Conservation (phyloP, 2,797 vertebrate genomes). For the Bradypodion pumilum region DNA sequence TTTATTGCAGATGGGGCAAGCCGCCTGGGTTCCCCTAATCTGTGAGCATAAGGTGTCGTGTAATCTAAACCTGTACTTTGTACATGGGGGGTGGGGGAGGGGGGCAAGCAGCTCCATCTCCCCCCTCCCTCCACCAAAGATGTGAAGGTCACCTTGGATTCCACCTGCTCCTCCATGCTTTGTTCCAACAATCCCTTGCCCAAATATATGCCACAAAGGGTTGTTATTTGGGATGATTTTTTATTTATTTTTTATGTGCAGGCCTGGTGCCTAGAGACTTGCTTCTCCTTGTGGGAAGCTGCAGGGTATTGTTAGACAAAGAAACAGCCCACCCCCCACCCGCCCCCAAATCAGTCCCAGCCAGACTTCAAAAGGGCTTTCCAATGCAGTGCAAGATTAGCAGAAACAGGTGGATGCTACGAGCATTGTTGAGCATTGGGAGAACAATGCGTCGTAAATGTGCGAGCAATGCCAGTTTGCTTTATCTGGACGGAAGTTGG, state of each 20-base stretch:
- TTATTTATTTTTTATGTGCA: no score
- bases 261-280: background rate
- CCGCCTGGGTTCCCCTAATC: background rate
- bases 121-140: no score
- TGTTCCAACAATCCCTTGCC: background rate
- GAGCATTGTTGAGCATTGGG: background rate
- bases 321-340: background rate
- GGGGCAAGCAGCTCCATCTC: background rate
- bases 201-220: no score
- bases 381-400: background rate
- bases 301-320: background rate
- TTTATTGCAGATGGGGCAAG: background rate
- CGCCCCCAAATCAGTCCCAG: background rate
- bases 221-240: slow-evolving; percentile 25
- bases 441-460: background rate
- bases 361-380: background rate
- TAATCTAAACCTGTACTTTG: background rate
- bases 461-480: background rate
- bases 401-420: slow-evolving; percentile 17
- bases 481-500: background rate
- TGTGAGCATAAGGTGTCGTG: background rate
- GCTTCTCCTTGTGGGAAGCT: background rate
- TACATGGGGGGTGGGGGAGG: no score
- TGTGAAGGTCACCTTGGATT: background rate
- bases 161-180: background rate